Conservation (phyloP, 2,888 invertebrate species). For the Pollenia griseotomentosa region DNA sequence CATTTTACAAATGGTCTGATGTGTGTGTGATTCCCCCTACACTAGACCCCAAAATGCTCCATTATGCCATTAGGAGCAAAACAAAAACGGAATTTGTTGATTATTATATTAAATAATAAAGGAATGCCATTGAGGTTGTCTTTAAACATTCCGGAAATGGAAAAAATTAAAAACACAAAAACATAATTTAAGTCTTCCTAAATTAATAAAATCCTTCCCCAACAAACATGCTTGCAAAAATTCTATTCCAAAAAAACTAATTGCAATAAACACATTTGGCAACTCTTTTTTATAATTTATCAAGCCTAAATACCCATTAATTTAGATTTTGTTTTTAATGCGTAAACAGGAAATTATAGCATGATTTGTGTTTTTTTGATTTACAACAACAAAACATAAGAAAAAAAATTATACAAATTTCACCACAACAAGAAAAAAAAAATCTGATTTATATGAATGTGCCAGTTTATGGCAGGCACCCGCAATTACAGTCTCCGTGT, state of each 20-base stretch:
- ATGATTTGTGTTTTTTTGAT: conserved; percentile 62
- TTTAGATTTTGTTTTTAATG: conserved; percentile 67
- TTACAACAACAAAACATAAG: conserved; percentile 2
- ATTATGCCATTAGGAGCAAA: conserved; percentile 26
- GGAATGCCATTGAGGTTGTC: conserved; percentile 15
- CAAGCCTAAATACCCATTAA: conserved; percentile 57
- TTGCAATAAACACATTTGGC: neutral
- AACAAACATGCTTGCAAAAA: too few relatives aligned
- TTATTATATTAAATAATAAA: conserved; percentile 21
- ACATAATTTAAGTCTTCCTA: too few relatives aligned
- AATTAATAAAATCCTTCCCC: neutral
- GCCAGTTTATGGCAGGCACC: conserved; percentile 43
- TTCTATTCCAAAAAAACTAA: neutral
- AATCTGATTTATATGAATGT: conserved; percentile 53
- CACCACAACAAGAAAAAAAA: neutral
- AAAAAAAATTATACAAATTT: neutral
- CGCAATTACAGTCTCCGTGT: conserved; percentile 21
- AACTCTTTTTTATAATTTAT: conserved; percentile 1
- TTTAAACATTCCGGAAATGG: neutral
- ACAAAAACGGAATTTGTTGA: conserved; percentile 13
- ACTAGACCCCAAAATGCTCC: conserved; percentile 1
- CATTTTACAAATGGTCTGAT: neutral
- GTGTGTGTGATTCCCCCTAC: neutral
- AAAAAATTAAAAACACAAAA: neutral
- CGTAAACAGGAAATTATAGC: conserved; percentile 64